These are phyloP conservation scores for Lordiphosa stackelbergi DNA, from an alignment of 1,140 invertebrate genomes.

Conservation along the genomic window DNA sequence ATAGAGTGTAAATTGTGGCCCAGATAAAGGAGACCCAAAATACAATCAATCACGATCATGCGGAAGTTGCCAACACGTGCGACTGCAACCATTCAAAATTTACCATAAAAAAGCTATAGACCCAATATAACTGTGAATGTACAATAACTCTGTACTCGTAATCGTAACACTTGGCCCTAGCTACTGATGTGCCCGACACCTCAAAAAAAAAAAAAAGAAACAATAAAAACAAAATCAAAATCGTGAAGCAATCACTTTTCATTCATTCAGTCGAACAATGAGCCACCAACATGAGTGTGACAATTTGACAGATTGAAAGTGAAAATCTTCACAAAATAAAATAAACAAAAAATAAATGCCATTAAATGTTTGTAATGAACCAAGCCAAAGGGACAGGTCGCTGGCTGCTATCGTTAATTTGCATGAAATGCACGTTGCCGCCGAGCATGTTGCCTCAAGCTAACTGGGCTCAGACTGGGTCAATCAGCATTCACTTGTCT, in stretches of 20 bases:
- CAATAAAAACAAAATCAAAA: constrained; percentile 31
- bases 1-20: constrained; percentile 31
- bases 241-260: constrained; percentile 71
- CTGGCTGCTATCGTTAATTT: constrained; percentile 54
- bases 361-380: constrained; percentile 49
- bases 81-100: constrained; percentile 5
- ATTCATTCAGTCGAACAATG: constrained; percentile 35
- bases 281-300: constrained; percentile 46
- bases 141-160: constrained; percentile 1
- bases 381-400: constrained; percentile 7
- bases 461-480: constrained; percentile 45
- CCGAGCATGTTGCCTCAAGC: constrained; percentile 23
- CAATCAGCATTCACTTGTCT: constrained; percentile 73
- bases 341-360: constrained; percentile 44
- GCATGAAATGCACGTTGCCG: constrained; percentile 66
- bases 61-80: constrained; percentile 42
- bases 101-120: constrained; percentile 14
- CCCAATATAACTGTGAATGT: constrained; percentile 13
- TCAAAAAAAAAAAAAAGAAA: constrained; percentile 14
- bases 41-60: constrained; percentile 27
- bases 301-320: constrained; percentile 74
- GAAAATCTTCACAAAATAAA: constrained; percentile 45
- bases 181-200: constrained; percentile 19
- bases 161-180: constrained; percentile 28
- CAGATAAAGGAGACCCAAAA: constrained; percentile 5